A percentile compares a stretch with the other conserved stretches of the same genome.
Evolutionary conservation across 2,797 vertebrate genomes (phyloP).

Genomic region (Betta splendens): DNA sequence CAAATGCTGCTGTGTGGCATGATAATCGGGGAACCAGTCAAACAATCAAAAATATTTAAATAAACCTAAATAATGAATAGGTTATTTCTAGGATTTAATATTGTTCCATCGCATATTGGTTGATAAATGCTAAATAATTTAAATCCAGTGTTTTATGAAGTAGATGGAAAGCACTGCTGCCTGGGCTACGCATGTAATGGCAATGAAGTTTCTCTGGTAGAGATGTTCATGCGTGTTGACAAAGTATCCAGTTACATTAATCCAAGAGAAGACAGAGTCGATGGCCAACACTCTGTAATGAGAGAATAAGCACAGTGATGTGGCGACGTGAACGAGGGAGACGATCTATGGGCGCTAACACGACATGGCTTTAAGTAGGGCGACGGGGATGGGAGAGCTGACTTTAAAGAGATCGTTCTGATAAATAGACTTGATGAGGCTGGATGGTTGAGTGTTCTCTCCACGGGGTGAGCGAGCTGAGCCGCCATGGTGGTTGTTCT

Average conservation of each 20-base stretch:
- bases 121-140: constrained; percentile 19
- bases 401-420: constrained; percentile 72
- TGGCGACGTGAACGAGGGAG: constrained; percentile 56
- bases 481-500: constrained; percentile 60
- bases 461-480: constrained; percentile 56
- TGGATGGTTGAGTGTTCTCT: constrained; percentile 69
- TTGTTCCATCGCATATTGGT: constrained; percentile 29
- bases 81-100: constrained; percentile 40
- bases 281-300: constrained; percentile 61
- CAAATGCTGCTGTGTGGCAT: constrained; percentile 16
- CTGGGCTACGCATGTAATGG: constrained; percentile 59
- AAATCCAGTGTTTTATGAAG: constrained; percentile 21
- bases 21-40: constrained; percentile 30
- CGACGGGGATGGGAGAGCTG: constrained; percentile 62
- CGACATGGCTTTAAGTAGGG: constrained; percentile 75
- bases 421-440: constrained; percentile 80
- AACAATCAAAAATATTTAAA: constrained; percentile 39
- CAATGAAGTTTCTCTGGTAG: constrained; percentile 46
- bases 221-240: constrained; percentile 78
- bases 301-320: constrained; percentile 67
- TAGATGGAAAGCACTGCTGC: constrained; percentile 26
- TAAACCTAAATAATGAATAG: constrained; percentile 32
- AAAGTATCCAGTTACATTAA: constrained; percentile 78
- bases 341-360: constrained; percentile 55
- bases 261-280: constrained; percentile 50